These are phyloP conservation scores for Troilus luridus DNA, from an alignment of 2,888 invertebrate species.

Conservation along the genomic window DNA sequence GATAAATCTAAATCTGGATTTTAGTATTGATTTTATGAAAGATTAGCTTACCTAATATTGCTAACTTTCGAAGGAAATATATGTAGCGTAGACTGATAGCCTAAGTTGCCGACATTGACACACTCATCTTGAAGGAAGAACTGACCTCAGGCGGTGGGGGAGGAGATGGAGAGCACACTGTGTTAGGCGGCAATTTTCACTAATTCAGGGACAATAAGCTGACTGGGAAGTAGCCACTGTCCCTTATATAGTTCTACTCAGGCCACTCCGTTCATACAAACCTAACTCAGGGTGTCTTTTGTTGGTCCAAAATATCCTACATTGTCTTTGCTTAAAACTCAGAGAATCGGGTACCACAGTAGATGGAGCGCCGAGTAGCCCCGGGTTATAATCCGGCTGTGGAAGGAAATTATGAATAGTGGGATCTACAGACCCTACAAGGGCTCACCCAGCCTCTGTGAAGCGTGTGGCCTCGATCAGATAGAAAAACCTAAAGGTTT, in stretches of 20 bases:
- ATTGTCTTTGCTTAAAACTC: neutral
- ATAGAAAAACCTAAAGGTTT: too few species aligned
- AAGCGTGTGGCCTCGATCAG: too few species aligned
- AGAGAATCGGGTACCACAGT: too few species aligned
- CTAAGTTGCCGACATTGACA: neutral
- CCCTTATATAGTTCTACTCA: conserved; percentile 46
- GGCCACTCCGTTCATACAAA: neutral
- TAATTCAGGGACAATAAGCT: conserved; percentile 56
- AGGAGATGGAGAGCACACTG: neutral
- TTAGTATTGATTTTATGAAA: neutral
- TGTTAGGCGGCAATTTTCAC: conserved; percentile 49
- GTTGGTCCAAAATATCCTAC: neutral
- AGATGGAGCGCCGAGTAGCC: too few species aligned
- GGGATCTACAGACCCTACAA: too few species aligned
- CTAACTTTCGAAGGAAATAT: neutral
- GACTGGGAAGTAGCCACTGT: conserved; percentile 18
- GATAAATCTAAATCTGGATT: too few species aligned
- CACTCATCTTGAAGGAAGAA: neutral
- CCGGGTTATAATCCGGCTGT: too few species aligned
- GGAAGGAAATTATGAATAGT: too few species aligned
- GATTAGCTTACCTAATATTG: neutral
- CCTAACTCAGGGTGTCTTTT: conserved; percentile 30
- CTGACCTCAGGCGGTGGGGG: neutral
- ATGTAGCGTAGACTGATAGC: neutral
- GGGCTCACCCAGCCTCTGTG: too few species aligned